Percentiles rank a stretch among this genome's conserved stretches.
Conservation (phyloP, 2,113 vertebrate species). For the Apistogramma diplotaenia region DNA sequence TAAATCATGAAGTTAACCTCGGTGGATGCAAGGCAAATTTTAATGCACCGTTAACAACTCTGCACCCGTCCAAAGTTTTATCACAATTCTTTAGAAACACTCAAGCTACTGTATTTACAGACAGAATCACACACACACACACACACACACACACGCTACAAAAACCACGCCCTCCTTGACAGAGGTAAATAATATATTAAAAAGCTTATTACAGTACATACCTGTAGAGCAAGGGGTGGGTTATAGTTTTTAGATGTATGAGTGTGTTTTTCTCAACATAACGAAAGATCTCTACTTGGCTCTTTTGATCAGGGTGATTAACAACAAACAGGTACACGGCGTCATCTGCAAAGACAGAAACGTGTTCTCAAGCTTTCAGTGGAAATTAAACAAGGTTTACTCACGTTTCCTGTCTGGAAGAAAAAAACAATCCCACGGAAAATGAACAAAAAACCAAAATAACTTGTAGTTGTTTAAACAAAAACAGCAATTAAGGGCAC, state of each 20-base stretch:
- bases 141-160: too few species aligned
- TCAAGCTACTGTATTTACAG: too few species aligned
- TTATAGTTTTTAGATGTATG: conserved; percentile 83
- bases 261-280: conserved; percentile 83
- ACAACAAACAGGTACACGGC: conserved; percentile 86
- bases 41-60: too few species aligned
- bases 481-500: background rate
- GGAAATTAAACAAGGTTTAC: too few species aligned
- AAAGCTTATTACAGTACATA: conserved; percentile 46
- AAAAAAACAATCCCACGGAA: background rate
- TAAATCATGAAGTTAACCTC: too few species aligned
- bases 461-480: background rate
- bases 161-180: too few species aligned
- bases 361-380: background rate
- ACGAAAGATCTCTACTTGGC: conserved; percentile 86
- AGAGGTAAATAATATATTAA: background rate
- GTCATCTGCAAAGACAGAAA: conserved; percentile 71
- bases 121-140: too few species aligned
- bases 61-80: too few species aligned
- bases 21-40: too few species aligned
- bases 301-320: conserved; percentile 84
- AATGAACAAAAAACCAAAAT: background rate
- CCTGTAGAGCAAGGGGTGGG: conserved; percentile 82
- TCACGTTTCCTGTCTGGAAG: background rate
- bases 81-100: too few species aligned